These are phyloP conservation scores for Mechanitis mazaeus DNA, from an alignment of 2,888 invertebrate species.

Conservation along the genomic window DNA sequence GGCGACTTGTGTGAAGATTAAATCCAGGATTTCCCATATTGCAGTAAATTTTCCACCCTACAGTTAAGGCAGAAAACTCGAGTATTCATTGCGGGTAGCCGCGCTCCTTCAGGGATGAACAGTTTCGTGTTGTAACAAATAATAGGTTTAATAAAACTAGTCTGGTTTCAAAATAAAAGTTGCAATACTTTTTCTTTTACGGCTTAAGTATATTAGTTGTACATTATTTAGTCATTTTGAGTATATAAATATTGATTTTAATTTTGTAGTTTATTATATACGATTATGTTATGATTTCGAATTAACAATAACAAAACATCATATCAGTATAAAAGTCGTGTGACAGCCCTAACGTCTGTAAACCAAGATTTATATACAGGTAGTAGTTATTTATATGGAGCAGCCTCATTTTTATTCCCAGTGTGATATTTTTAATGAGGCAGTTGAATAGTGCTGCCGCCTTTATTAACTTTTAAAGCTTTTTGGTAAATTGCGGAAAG, in stretches of 20 bases:
- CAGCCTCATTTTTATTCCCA: constrained; percentile 70
- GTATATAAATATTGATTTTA: background rate
- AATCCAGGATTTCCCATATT: constrained; percentile 72
- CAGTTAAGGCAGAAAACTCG: constrained; percentile 65
- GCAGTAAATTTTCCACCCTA: constrained; percentile 62
- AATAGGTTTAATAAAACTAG: constrained; percentile 5
- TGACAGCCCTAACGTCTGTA: constrained; percentile 57
- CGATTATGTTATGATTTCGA: background rate
- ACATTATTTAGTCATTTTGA: background rate
- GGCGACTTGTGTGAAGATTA: constrained; percentile 70
- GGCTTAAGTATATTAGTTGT: background rate
- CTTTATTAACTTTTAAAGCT: constrained; percentile 67
- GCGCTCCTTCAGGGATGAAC: constrained; percentile 53
- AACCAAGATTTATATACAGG: constrained; percentile 70
- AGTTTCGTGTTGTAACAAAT: constrained; percentile 16
- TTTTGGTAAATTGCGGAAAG: constrained; percentile 49
- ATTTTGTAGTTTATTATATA: background rate
- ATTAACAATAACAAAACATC: constrained; percentile 3
- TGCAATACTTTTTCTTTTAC: background rate
- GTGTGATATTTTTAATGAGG: constrained; percentile 75
- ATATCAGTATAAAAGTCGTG: background rate
- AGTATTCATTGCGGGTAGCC: constrained; percentile 72
- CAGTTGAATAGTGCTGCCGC: constrained; percentile 63
- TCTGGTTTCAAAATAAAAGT: background rate
- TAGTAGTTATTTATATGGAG: constrained; percentile 66